phyloP scores from a whole-genome alignment of 2,888 invertebrate species.

The Philereme transversata region DNA sequence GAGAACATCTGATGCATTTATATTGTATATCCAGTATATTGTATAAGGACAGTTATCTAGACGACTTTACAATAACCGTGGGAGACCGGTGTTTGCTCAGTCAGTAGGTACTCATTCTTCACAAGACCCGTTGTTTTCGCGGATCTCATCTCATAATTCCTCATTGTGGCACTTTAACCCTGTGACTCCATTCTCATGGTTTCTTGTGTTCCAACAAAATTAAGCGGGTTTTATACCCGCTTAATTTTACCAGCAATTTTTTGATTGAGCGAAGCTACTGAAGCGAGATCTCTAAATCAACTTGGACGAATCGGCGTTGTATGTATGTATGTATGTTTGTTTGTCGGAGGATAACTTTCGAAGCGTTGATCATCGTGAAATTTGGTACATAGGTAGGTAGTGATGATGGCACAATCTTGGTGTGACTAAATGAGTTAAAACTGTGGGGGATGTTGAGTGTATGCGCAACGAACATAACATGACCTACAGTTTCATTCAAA shows the following conservation, averaged over 20 bases:
- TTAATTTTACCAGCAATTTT: neutral
- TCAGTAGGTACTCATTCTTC: slow-evolving; percentile 34
- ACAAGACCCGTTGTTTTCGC: slow-evolving; percentile 41
- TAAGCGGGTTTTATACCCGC: neutral
- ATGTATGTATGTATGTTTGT: too few species aligned
- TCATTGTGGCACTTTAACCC: slow-evolving; percentile 17
- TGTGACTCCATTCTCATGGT: slow-evolving; percentile 23
- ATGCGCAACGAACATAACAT: too few species aligned
- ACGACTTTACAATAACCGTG: slow-evolving; percentile 51
- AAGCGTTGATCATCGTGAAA: too few species aligned
- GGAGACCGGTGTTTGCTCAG: slow-evolving; percentile 40
- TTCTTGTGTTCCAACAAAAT: neutral
- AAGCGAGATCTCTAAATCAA: too few species aligned
- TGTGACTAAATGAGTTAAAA: neutral
- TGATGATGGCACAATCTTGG: neutral
- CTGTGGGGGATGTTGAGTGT: too few species aligned
- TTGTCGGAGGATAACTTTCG: too few species aligned
- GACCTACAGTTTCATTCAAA: too few species aligned
- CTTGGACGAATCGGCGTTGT: too few species aligned
- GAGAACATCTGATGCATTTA: slow-evolving; percentile 13
- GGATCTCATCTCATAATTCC: slow-evolving; percentile 26
- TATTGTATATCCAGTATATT: slow-evolving; percentile 29
- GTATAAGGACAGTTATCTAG: slow-evolving; percentile 46
- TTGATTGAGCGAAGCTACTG: slow-evolving; percentile 5
- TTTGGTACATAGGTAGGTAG: too few species aligned